Percentiles rank a stretch among this genome's conserved stretches.
These are phyloP conservation scores for Drosophila kurseongensis DNA, from an alignment of 1,140 invertebrate species.

Conservation along the genomic window DNA sequence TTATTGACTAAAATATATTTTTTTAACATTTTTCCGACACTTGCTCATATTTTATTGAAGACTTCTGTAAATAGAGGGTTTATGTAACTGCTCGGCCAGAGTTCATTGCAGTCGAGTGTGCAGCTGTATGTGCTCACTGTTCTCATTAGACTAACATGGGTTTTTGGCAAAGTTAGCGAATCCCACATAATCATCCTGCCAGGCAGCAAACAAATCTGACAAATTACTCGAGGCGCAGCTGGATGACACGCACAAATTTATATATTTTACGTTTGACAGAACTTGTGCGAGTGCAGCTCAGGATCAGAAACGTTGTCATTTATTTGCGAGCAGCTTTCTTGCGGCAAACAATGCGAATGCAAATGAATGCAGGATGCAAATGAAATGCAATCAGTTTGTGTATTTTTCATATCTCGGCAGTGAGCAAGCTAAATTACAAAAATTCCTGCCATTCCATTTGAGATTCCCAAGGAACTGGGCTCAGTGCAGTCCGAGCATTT, in stretches of 20 bases:
- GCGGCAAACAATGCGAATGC: constrained; percentile 52
- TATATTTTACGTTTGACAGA: constrained; percentile 63
- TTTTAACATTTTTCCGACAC: too few relatives aligned
- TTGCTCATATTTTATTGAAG: neutral
- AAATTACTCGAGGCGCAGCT: constrained; percentile 61
- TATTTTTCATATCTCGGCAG: constrained; percentile 54
- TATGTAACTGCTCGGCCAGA: neutral
- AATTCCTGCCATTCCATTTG: constrained; percentile 34
- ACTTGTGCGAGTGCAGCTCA: constrained; percentile 21
- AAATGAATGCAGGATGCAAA: constrained; percentile 50
- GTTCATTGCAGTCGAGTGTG: constrained; percentile 4
- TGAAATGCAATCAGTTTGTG: constrained; percentile 53
- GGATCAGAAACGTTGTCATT: constrained; percentile 50
- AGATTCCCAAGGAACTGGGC: constrained; percentile 29
- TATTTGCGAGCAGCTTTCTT: constrained; percentile 56
- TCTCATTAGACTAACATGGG: constrained; percentile 41
- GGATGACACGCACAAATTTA: constrained; percentile 53
- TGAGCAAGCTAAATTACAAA: constrained; percentile 42
- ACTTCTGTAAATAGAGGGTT: neutral
- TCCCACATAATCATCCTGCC: constrained; percentile 26
- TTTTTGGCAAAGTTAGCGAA: constrained; percentile 27
- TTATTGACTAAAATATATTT: too few relatives aligned
- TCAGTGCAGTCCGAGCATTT: constrained; percentile 34
- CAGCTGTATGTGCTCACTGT: constrained; percentile 2
- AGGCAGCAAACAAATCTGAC: constrained; percentile 60